Evolutionary conservation across 2,888 invertebrate species (phyloP), one percentile per base, ranked within the genome.

Genomic region (Nemotelus nigrinus): DNA sequence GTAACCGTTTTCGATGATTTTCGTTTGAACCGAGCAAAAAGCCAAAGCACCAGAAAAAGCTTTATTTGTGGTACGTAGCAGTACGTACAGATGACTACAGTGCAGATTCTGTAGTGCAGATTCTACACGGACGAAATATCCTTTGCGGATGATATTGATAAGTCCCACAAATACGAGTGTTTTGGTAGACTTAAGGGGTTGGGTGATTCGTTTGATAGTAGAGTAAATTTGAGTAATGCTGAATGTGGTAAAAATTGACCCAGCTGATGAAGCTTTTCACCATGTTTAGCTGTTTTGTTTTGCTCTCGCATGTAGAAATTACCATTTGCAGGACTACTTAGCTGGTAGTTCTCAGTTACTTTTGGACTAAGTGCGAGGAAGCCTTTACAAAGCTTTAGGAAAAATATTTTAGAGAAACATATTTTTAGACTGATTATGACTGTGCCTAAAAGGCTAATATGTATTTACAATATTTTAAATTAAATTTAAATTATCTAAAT

Each of bases 1-100:
- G 55, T 68, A 60, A 77, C 68, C 77, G 68, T 77, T 77, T 25
- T 25, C 0, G 39, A 63, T 41, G 41, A 64, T 41, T 76, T 76
- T 58, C 50, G 76, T 1, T 25, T 25, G 25, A 76, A 64, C 55
- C 74, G 74, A n/a, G 63, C 58, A 50, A 60, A 74, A 74, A 63
- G 70, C 70, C 53, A 70, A 53, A 70, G 53, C 65, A 45, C 41
- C n/a, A n/a, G 41, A n/a, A 53, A 55, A 70, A 70, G 70, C 70
- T 70, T 47, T 55, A 3, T 4, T 55, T 6, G 50, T 7, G 10
- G 63, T 41, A 25, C 43, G 55, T 55, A 53, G 70, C 63, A 41
- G 63, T 10, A 63, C 8, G 41, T n/a, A 43, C 39, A 43, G 63
- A 63, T 63, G 63, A 25, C 3, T 3, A 63, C 7, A 6, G 70